Percentiles rank a stretch among this genome's conserved stretches.
Evolutionary conservation across 1,140 invertebrate species (phyloP).

Genomic region (Pachypeltis micranthus): DNA sequence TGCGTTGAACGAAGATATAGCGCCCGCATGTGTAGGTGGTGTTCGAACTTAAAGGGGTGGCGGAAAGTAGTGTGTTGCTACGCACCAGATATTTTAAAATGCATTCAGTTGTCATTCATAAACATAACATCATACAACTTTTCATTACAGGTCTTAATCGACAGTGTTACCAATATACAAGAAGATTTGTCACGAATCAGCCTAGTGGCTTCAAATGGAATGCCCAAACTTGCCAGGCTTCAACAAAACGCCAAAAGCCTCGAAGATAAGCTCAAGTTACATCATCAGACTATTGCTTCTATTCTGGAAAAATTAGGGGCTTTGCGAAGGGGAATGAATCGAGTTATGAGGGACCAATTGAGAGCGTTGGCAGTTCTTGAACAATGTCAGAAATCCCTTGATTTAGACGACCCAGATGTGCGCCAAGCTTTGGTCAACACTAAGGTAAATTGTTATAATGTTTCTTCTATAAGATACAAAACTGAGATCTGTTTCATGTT

Average conservation of each 20-base stretch:
- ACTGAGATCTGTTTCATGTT: too few species aligned
- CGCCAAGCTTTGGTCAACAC: conserved; percentile 28
- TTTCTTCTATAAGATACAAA: background rate
- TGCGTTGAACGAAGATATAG: too few species aligned
- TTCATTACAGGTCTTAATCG: conserved; percentile 48
- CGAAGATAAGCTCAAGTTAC: conserved; percentile 55
- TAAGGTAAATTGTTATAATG: conserved; percentile 16
- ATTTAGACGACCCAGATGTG: conserved; percentile 20
- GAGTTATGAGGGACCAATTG: conserved; percentile 51
- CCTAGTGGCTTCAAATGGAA: conserved; percentile 55
- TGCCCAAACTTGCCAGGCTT: conserved; percentile 57
- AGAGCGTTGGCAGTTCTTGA: conserved; percentile 37
- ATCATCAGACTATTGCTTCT: conserved; percentile 54
- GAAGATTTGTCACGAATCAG: conserved; percentile 63
- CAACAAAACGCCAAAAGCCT: conserved; percentile 52
- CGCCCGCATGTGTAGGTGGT: too few species aligned
- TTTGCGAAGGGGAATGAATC: conserved; percentile 51
- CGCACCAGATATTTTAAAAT: too few species aligned
- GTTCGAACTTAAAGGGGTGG: too few species aligned
- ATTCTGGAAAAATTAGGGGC: conserved; percentile 55
- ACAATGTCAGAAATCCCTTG: conserved; percentile 38
- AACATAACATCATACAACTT: too few species aligned
- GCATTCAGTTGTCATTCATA: too few species aligned
- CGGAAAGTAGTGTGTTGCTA: too few species aligned
- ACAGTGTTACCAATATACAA: conserved; percentile 59